Conservation (phyloP, 2,888 invertebrate genomes). For the Diplolepis rosae region DNA sequence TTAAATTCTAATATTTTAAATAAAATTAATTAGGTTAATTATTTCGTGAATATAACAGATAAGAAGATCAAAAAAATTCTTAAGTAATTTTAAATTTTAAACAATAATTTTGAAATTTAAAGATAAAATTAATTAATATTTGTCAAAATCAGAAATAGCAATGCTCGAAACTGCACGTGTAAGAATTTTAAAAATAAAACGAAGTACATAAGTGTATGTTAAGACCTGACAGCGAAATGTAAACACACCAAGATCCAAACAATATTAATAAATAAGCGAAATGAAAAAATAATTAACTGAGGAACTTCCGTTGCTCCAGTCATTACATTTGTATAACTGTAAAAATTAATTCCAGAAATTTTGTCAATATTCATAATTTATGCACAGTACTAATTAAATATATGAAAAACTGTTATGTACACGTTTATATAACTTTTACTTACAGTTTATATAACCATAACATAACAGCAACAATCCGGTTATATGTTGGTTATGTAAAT, state of each 20-base stretch:
- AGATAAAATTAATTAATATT: conserved; percentile 29
- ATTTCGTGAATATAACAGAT: background rate
- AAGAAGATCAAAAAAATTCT: too few relatives aligned
- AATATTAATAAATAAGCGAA: conserved; percentile 45
- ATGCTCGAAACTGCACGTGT: background rate
- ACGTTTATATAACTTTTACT: background rate
- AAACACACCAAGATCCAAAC: conserved; percentile 54
- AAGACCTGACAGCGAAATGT: conserved; percentile 63
- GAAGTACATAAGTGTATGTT: conserved; percentile 34
- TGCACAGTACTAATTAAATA: conserved; percentile 3
- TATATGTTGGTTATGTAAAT: background rate
- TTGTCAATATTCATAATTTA: conserved; percentile 43
- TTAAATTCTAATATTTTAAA: background rate
- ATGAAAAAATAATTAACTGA: conserved; percentile 43
- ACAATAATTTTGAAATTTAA: too few relatives aligned
- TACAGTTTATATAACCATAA: background rate
- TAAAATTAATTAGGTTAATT: too few relatives aligned
- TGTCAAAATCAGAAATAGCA: background rate
- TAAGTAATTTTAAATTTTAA: too few relatives aligned
- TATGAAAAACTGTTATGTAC: background rate
- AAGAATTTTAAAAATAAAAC: conserved; percentile 12
- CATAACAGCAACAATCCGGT: too few relatives aligned
- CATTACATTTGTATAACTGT: conserved; percentile 65
- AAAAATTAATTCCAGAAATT: conserved; percentile 71
- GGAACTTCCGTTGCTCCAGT: conserved; percentile 66